A percentile compares a stretch with the other conserved stretches of the same genome.
Conservation (phyloP, 2,888 invertebrate genomes). For the Catocala nupta region DNA sequence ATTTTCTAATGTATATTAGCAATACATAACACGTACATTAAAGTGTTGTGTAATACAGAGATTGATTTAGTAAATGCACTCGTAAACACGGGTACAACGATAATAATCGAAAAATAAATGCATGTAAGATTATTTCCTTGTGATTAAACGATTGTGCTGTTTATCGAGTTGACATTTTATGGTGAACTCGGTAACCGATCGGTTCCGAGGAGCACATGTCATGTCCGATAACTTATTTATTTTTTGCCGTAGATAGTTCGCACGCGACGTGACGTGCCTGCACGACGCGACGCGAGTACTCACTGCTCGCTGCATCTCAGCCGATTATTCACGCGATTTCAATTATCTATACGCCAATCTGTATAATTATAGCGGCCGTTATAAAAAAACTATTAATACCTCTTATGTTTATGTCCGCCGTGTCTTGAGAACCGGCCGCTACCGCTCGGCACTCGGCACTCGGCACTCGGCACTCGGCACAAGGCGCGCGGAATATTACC, state of each 20-base stretch:
- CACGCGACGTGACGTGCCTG: constrained; percentile 77
- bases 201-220: constrained; percentile 64
- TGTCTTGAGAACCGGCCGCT: constrained; percentile 29
- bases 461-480: constrained; percentile 23
- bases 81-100: not conserved
- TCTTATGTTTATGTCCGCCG: constrained; percentile 40
- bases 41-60: constrained; percentile 1
- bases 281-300: constrained; percentile 8
- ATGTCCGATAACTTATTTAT: constrained; percentile 59
- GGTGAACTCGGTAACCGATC: constrained; percentile 40
- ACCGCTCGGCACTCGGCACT: not conserved
- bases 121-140: constrained; percentile 26
- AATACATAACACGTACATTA: constrained; percentile 5
- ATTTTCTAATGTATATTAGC: not conserved
- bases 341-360: constrained; percentile 72
- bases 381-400: constrained; percentile 50
- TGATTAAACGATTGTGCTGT: constrained; percentile 30
- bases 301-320: constrained; percentile 62
- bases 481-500: constrained; percentile 29
- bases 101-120: constrained; percentile 1
- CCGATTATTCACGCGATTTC: constrained; percentile 75
- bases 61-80: constrained; percentile 6
- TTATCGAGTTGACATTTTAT: constrained; percentile 44
- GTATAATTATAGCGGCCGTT: constrained; percentile 66
- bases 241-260: constrained; percentile 53